phyloP scores from a whole-genome alignment of 1,140 invertebrate species.

The Caerostris extrusa region DNA sequence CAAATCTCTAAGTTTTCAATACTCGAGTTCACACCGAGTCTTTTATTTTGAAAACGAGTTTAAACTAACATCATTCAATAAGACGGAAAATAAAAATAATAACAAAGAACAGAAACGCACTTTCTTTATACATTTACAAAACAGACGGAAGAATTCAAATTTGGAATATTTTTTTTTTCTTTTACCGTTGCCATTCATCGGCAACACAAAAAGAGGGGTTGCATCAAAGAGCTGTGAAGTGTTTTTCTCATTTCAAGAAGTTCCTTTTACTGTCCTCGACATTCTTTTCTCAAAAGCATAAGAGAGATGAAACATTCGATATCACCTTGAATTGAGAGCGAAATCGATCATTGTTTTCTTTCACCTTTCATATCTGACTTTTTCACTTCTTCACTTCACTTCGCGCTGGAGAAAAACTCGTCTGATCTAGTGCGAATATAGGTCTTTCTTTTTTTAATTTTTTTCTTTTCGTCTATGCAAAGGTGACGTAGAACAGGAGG shows the following conservation, averaged over 20 bases:
- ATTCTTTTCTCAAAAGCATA: neutral
- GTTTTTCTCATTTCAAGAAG: neutral
- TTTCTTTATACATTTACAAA: too few species aligned
- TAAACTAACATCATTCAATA: too few species aligned
- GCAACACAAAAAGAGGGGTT: neutral
- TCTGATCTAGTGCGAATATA: neutral
- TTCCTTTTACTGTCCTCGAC: too few species aligned
- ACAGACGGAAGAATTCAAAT: too few species aligned
- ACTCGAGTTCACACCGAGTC: too few species aligned
- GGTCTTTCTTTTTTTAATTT: neutral
- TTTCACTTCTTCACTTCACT: neutral
- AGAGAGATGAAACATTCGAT: constrained; percentile 21
- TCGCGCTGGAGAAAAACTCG: neutral
- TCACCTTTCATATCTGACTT: constrained; percentile 23
- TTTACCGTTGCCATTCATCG: neutral
- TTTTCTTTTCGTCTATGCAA: neutral
- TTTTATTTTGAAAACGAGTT: too few species aligned
- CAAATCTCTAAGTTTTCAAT: too few species aligned
- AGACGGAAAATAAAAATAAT: too few species aligned
- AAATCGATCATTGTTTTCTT: constrained; percentile 30
- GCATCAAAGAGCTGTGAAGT: neutral
- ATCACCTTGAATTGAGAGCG: neutral
- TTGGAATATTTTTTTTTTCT: too few species aligned
- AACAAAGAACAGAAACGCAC: too few species aligned
- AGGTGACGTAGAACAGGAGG: constrained; percentile 13